Evolutionary conservation across 2,888 invertebrate species (phyloP).

Genomic region (Theretra japonica): DNA sequence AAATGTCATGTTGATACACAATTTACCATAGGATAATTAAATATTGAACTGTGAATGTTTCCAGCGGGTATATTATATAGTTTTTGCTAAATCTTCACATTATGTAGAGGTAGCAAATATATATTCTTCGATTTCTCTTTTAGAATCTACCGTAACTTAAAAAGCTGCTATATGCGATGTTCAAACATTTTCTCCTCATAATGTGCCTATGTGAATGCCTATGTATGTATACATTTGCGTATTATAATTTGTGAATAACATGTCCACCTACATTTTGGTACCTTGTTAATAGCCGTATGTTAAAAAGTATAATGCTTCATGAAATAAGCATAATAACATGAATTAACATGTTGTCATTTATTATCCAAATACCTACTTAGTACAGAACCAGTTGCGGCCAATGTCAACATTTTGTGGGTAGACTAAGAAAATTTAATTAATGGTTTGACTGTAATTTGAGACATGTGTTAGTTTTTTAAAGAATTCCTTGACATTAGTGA

Average conservation of each 20-base stretch:
- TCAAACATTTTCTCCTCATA: not conserved
- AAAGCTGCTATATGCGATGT: not conserved
- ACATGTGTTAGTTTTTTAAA: not conserved
- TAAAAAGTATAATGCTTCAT: not conserved
- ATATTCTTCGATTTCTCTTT: not conserved
- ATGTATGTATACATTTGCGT: not conserved
- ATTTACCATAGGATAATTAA: too few species aligned
- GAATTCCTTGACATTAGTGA: slow-evolving; percentile 2
- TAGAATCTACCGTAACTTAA: not conserved
- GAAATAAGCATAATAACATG: too few species aligned
- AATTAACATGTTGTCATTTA: too few species aligned
- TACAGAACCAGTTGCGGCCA: too few species aligned
- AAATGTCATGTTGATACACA: too few species aligned
- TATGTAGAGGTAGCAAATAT: not conserved
- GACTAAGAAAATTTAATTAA: not conserved
- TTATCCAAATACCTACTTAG: too few species aligned
- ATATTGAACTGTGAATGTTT: too few species aligned
- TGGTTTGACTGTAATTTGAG: not conserved
- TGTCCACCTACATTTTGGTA: not conserved
- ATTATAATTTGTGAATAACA: not conserved
- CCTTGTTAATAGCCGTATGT: not conserved
- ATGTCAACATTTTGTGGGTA: slow-evolving; percentile 8
- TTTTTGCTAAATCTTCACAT: not conserved
- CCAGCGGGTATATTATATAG: too few species aligned
- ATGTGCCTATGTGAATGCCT: not conserved